A percentile compares a stretch with the other conserved stretches of the same genome.
phyloP scores from a whole-genome alignment of 2,113 vertebrate species.

The Cranoglanis bouderius region DNA sequence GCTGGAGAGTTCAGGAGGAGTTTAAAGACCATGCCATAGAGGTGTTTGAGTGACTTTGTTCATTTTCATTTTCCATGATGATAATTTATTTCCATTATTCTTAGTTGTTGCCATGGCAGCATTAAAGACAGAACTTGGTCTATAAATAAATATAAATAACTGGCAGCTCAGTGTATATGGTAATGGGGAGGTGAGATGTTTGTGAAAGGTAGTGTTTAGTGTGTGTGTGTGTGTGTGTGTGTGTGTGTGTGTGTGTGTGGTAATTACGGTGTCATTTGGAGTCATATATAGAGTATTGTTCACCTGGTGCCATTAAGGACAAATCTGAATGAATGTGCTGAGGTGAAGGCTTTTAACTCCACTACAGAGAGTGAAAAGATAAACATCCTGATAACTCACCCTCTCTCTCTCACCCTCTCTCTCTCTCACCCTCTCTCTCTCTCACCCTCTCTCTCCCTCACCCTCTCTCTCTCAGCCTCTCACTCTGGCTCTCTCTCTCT shows the following conservation, averaged over 20 bases:
- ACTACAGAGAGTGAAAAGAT: too few relatives aligned
- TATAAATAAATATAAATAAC: neutral
- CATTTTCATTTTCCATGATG: neutral
- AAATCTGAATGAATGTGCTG: neutral
- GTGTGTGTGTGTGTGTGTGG: neutral
- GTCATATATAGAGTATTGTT: neutral
- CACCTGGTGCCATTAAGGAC: neutral
- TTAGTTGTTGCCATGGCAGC: neutral
- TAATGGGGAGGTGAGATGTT: neutral
- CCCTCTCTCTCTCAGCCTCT: too few relatives aligned
- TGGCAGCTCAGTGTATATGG: neutral
- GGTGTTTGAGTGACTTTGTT: too few relatives aligned
- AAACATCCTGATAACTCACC: neutral
- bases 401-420: too few relatives aligned
- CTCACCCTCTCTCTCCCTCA: too few relatives aligned
- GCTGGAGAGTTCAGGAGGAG: too few relatives aligned
- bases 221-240: constrained; percentile 3
- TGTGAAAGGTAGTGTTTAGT: neutral
- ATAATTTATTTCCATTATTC: too few relatives aligned
- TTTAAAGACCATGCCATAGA: too few relatives aligned
- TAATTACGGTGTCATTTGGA: neutral
- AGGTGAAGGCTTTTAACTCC: neutral
- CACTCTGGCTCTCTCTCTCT: too few relatives aligned
- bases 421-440: too few relatives aligned
- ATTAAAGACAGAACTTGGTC: neutral